Conservation (phyloP, 2,113 vertebrate genomes). For the Benitochromis conjunctus region DNA sequence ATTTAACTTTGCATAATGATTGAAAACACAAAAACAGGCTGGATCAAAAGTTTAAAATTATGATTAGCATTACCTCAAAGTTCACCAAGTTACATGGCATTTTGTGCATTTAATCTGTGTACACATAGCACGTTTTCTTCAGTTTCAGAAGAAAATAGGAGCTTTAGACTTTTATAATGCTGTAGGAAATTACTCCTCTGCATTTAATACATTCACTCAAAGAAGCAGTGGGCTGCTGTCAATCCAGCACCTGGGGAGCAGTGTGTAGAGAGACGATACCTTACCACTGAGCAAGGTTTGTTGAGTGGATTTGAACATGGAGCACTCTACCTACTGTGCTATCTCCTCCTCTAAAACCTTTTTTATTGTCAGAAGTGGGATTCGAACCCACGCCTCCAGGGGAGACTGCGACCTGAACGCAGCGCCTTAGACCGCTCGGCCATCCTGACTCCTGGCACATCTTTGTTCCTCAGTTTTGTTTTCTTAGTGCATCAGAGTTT, state of each 20-base stretch:
- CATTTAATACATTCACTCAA: no score
- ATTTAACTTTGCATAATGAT: not conserved
- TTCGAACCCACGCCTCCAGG: conserved; percentile 75
- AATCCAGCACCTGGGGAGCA: no score
- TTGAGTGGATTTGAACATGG: no score
- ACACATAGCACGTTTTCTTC: not conserved
- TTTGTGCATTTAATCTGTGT: not conserved
- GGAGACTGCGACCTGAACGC: conserved; percentile 76
- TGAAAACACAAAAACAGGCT: not conserved
- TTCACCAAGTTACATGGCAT: not conserved
- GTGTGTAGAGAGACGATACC: no score
- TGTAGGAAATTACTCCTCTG: no score
- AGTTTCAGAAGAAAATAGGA: no score
- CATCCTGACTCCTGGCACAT: conserved; percentile 68
- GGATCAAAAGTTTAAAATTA: not conserved
- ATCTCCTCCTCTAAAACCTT: no score
- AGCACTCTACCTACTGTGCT: no score
- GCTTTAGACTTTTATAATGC: no score
- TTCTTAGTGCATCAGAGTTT: not conserved
- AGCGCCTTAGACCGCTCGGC: conserved; percentile 73
- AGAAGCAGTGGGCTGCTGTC: no score
- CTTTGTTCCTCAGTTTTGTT: not conserved
- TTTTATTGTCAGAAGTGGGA: conserved; percentile 72
- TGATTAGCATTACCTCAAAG: not conserved
- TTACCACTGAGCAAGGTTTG: no score